Percentiles rank a stretch among this genome's conserved stretches.
These are phyloP conservation scores for Oegoconia quadripuncta DNA, from an alignment of 2,888 invertebrate species.

Conservation along the genomic window DNA sequence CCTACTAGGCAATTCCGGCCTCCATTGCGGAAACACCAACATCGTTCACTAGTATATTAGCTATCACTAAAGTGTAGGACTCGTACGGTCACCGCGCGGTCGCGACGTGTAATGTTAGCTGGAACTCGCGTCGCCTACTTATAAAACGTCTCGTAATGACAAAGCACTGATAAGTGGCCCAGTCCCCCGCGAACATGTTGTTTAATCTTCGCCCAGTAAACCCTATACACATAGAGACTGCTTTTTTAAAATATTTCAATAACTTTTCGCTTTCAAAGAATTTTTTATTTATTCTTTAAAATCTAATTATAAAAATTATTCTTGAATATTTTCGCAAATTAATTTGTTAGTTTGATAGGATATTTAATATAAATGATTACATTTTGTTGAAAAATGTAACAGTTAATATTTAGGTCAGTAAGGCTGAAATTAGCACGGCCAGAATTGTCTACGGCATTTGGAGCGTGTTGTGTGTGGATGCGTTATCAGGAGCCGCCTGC, in stretches of 20 bases:
- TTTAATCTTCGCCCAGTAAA: slow-evolving; percentile 9
- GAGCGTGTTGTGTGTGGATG: slow-evolving; percentile 32
- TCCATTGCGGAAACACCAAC: slow-evolving; percentile 73
- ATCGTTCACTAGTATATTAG: slow-evolving; percentile 38
- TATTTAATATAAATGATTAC: too few relatives aligned
- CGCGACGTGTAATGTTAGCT: slow-evolving; percentile 59
- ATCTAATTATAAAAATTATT: too few relatives aligned
- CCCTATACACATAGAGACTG: not conserved
- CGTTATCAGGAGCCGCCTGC: slow-evolving; percentile 72
- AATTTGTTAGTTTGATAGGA: too few relatives aligned
- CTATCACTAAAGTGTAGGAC: slow-evolving; percentile 22
- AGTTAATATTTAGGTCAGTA: not conserved
- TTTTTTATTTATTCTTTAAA: too few relatives aligned
- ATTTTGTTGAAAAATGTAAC: too few relatives aligned
- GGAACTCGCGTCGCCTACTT: slow-evolving; percentile 56
- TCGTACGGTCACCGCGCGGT: slow-evolving; percentile 51
- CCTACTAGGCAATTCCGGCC: slow-evolving; percentile 49
- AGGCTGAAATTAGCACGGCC: slow-evolving; percentile 21
- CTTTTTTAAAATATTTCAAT: slow-evolving; percentile 10
- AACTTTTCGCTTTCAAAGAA: not conserved
- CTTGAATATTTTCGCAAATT: too few relatives aligned
- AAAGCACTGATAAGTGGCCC: slow-evolving; percentile 65
- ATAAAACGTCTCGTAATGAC: slow-evolving; percentile 70
- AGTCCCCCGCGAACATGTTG: slow-evolving; percentile 69
- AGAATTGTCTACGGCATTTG: slow-evolving; percentile 11